These are phyloP conservation scores for Centropus bengalensis DNA, from an alignment of 2,113 vertebrate genomes.

Conservation along the genomic window DNA sequence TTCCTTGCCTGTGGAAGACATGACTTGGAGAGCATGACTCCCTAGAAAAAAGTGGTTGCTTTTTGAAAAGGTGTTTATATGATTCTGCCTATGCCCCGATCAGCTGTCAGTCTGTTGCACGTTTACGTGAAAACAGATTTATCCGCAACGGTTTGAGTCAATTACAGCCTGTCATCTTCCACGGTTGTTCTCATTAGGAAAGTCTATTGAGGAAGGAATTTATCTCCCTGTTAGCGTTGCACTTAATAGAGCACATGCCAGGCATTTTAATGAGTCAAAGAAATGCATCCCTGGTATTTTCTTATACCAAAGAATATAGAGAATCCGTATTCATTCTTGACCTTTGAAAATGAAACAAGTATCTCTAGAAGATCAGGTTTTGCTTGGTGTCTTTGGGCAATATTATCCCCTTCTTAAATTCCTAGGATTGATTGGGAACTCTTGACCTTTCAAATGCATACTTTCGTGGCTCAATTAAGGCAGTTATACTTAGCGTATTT, in stretches of 20 bases:
- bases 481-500: neutral
- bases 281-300: conserved; percentile 31
- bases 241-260: neutral
- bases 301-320: neutral
- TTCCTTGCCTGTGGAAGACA: neutral
- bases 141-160: neutral
- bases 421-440: conserved; percentile 38
- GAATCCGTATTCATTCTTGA: conserved; percentile 12
- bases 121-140: neutral
- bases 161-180: neutral
- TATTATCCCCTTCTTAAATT: conserved; percentile 65
- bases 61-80: neutral
- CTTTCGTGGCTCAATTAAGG: neutral
- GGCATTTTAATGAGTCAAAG: neutral
- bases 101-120: neutral
- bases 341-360: conserved; percentile 55
- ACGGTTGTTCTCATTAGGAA: neutral
- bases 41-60: neutral
- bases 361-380: conserved; percentile 51
- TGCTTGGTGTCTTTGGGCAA: conserved; percentile 46
- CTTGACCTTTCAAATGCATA: conserved; percentile 60
- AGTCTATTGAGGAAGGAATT: neutral
- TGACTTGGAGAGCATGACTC: neutral
- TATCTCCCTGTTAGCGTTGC: conserved; percentile 1
- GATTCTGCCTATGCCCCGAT: neutral